phyloP scores from a whole-genome alignment of 2,797 vertebrate genomes.

The Sebastes cheni region DNA sequence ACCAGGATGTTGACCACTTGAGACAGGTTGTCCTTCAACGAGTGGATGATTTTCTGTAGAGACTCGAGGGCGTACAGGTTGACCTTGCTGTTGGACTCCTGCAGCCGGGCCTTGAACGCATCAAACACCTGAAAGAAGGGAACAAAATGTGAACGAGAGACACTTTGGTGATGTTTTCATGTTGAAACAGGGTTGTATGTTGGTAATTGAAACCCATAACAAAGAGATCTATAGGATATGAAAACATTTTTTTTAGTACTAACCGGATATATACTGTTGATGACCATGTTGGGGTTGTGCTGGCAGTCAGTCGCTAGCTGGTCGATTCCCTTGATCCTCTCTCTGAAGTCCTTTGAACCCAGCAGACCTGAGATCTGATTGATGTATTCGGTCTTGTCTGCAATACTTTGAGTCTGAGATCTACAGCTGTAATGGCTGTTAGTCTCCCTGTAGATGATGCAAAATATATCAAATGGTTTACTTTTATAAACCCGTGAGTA shows the following conservation, averaged over 20 bases:
- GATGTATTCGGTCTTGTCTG: constrained; percentile 89
- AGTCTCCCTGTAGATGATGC: constrained; percentile 63
- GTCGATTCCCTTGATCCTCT: constrained; percentile 89
- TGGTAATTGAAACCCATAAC: not conserved
- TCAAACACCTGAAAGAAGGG: constrained; percentile 88
- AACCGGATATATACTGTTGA: constrained; percentile 85
- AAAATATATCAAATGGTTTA: not conserved
- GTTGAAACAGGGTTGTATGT: not conserved
- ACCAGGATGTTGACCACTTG: constrained; percentile 92
- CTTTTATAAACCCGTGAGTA: not conserved
- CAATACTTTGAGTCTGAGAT: constrained; percentile 79
- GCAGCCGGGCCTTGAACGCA: constrained; percentile 89
- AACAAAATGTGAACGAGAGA: not conserved
- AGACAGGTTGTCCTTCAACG: constrained; percentile 87
- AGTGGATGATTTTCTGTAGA: constrained; percentile 86
- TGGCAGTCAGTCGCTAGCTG: constrained; percentile 87
- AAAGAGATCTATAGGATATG: not conserved
- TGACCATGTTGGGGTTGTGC: constrained; percentile 85
- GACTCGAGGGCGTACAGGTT: constrained; percentile 91
- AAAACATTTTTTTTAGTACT: constrained; percentile 1
- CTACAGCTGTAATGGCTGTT: constrained; percentile 76
- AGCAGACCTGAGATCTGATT: constrained; percentile 83
- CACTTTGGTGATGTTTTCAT: not conserved
- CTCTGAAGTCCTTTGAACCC: constrained; percentile 90
- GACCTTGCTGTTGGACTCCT: constrained; percentile 96